Evolutionary conservation across 1,140 invertebrate species (phyloP), one percentile per base, ranked within the genome.

Genomic region (Neuroterus valhalla): DNA sequence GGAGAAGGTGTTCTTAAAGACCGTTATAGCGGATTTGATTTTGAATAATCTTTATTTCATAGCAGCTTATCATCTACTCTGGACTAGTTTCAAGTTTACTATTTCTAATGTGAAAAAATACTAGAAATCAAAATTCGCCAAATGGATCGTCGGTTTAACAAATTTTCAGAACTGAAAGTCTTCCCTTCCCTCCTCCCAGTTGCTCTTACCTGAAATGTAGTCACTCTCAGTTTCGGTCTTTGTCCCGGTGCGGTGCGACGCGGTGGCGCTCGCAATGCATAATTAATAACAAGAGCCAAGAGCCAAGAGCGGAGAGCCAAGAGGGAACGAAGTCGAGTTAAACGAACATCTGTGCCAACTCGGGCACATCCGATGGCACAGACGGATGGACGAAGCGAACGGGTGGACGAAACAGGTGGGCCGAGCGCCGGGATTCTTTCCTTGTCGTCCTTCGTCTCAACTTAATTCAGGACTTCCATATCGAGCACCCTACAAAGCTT

Each of bases 321-420:
- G 15, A 69, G 14, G 68, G 23, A 72, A 66, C 74, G 77, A 76
- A 73, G 74, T 77, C 75, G 75, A 78, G 67, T 78, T 81, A 81
- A 78, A 74, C 70, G 75, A 77, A 81, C 79, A 81, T 77, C 79
- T 81, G 79, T 78, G 79, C 75, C 79, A 81, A 81, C 77, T 81
- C 77, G 79, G 79, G 77, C 79, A 70, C 71, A 77, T 73, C 77
- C 75, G 26, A 78, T 71, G 72, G 73, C 48, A 70, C 48, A 70
- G 48, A 70, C 69, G 69, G 69, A 70, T 70, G 69, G 69, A 70
- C 44, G 45, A 21, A 48, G 70, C 70, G 72, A 81, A 75, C 79
- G 79, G 79, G 77, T 81, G 79, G 77, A 78, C 77, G 70, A 78
- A 81, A 78, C 79, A 81, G 79, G 79, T 78, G 79, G 79, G 68